Conservation (phyloP, 2,113 vertebrate species). For the Pterophyllum scalare region DNA sequence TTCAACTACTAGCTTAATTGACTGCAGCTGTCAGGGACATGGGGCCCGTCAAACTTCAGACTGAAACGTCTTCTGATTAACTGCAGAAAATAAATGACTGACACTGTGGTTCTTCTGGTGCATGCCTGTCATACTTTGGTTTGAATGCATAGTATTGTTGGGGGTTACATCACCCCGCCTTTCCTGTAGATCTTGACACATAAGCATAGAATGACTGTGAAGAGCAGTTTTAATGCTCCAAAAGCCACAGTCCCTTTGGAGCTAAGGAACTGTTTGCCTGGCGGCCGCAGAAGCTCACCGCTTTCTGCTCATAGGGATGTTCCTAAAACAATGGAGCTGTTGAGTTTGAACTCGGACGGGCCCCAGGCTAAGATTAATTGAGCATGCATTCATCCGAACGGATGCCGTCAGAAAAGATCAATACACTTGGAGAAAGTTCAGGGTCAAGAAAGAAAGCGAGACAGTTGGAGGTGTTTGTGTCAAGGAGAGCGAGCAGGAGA, state of each 20-base stretch:
- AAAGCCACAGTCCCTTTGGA: conserved; percentile 33
- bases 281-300: background rate
- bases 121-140: conserved; percentile 12
- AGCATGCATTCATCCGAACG: conserved; percentile 33
- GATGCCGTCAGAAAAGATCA: conserved; percentile 65
- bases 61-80: conserved; percentile 25
- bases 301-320: conserved; percentile 24
- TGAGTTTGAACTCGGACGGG: background rate
- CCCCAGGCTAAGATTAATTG: conserved; percentile 43
- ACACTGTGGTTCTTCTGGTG: conserved; percentile 5
- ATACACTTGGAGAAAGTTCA: conserved; percentile 39
- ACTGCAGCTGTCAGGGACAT: conserved; percentile 30
- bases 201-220: conserved; percentile 14
- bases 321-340: conserved; percentile 1
- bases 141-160: conserved; percentile 32
- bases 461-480: conserved; percentile 1
- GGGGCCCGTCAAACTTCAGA: conserved; percentile 11
- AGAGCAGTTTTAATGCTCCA: conserved; percentile 37
- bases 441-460: conserved; percentile 18
- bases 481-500: background rate
- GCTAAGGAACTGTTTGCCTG: background rate
- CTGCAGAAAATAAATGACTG: conserved; percentile 18
- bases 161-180: conserved; percentile 29
- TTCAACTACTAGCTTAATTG: conserved; percentile 18
- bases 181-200: conserved; percentile 26